A percentile compares a stretch with the other conserved stretches of the same genome.
phyloP scores from a whole-genome alignment of 92 coral and sea anemone species.

The Epizoanthus stellaris region DNA sequence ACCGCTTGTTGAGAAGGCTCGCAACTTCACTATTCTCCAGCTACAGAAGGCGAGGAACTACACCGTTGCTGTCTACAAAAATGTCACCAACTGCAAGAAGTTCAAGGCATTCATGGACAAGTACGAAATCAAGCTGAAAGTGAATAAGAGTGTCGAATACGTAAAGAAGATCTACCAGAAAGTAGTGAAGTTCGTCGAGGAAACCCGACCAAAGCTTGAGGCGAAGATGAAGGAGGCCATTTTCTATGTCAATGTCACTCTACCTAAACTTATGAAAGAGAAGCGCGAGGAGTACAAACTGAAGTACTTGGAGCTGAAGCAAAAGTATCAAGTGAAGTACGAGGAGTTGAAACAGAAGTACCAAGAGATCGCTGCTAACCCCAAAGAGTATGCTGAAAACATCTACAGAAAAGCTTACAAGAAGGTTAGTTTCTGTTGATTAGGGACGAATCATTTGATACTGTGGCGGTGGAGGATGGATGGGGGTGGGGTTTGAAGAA shows the following conservation, averaged over 20 bases:
- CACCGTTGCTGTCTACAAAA: slow-evolving; percentile 57
- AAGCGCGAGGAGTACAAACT: slow-evolving; percentile 11
- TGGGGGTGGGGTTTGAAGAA: no score
- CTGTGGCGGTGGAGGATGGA: no score
- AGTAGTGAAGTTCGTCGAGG: slow-evolving; percentile 56
- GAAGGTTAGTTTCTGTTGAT: no score
- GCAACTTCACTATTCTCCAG: slow-evolving; percentile 57
- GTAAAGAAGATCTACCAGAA: slow-evolving; percentile 58
- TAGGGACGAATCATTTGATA: no score
- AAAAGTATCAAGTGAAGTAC: slow-evolving; percentile 8
- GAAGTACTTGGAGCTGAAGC: slow-evolving; percentile 9
- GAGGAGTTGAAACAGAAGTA: slow-evolving; percentile 39
- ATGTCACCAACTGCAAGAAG: slow-evolving; percentile 63
- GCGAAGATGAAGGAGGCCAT: slow-evolving; percentile 67
- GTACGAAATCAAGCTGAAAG: slow-evolving; percentile 65
- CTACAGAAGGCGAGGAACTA: slow-evolving; percentile 58
- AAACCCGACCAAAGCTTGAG: slow-evolving; percentile 66
- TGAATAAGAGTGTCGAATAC: slow-evolving; percentile 47
- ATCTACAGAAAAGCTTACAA: slow-evolving; percentile 30
- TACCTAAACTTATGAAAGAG: slow-evolving; percentile 66
- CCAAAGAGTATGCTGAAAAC: slow-evolving; percentile 39
- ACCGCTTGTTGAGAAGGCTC: slow-evolving; percentile 65
- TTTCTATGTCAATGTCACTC: slow-evolving; percentile 75
- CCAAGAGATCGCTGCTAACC: slow-evolving; percentile 47
- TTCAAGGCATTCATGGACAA: slow-evolving; percentile 72